Evolutionary conservation across 2,888 invertebrate species (phyloP).

Genomic region (Zeuzera pyrina): DNA sequence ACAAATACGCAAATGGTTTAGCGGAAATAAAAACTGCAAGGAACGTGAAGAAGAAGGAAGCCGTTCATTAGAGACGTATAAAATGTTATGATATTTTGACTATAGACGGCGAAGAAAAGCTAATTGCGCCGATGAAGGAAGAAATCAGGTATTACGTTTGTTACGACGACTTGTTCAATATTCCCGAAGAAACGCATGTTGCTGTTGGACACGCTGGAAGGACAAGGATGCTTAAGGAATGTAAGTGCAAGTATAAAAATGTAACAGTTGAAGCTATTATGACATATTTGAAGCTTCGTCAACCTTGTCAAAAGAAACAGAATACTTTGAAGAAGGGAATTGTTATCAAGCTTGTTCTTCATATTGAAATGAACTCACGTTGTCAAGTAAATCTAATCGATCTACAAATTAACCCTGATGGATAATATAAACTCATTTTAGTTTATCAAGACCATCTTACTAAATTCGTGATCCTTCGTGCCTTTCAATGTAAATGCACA

Average conservation of each 20-base stretch:
- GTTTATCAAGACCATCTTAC: slow-evolving; percentile 38
- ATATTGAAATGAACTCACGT: slow-evolving; percentile 22
- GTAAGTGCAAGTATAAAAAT: slow-evolving; percentile 13
- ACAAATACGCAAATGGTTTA: no score
- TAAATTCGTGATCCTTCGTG: slow-evolving; percentile 33
- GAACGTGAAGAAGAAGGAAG: background rate
- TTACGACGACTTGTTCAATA: slow-evolving; percentile 1
- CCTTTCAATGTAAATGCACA: slow-evolving; percentile 30
- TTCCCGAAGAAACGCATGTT: background rate
- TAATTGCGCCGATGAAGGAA: background rate
- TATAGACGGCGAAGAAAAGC: slow-evolving; percentile 1
- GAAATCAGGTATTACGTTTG: slow-evolving; percentile 9
- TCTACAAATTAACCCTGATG: slow-evolving; percentile 28
- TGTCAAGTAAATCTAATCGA: slow-evolving; percentile 39
- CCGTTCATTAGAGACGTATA: slow-evolving; percentile 1
- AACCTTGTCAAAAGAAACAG: slow-evolving; percentile 16
- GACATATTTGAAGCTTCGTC: slow-evolving; percentile 14
- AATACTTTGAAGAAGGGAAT: slow-evolving; percentile 21
- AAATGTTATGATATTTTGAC: background rate
- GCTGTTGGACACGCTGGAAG: slow-evolving; percentile 1
- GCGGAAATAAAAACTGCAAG: no score
- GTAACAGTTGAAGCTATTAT: slow-evolving; percentile 15
- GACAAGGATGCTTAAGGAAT: slow-evolving; percentile 6
- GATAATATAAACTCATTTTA: slow-evolving; percentile 31
- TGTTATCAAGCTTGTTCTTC: slow-evolving; percentile 21